Conservation (phyloP, 2,797 vertebrate genomes). For the Notoglanidium macrostoma region DNA sequence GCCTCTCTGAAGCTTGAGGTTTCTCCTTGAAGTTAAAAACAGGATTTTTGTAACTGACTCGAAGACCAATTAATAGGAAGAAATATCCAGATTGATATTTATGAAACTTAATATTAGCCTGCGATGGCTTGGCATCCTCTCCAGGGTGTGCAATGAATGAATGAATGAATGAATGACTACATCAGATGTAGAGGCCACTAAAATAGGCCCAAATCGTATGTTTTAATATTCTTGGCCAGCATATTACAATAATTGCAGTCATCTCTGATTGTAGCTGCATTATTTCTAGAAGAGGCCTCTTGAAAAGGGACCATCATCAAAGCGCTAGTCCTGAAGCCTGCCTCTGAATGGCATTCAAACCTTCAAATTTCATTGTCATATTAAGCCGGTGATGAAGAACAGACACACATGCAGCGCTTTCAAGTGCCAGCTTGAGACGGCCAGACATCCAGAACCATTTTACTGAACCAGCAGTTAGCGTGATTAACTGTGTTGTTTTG, state of each 20-base stretch:
- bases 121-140: not conserved
- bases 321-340: not conserved
- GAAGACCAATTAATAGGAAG: not conserved
- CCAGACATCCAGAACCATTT: slow-evolving; percentile 30
- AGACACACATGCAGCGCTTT: slow-evolving; percentile 32
- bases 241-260: not conserved
- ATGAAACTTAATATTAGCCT: not conserved
- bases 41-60: not conserved
- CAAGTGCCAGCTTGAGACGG: slow-evolving; percentile 18
- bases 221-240: not conserved
- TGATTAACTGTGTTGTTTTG: slow-evolving; percentile 30
- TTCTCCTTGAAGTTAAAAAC: not conserved
- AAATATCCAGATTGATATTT: not conserved
- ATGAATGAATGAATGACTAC: not conserved
- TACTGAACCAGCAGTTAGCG: slow-evolving; percentile 15
- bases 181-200: not conserved
- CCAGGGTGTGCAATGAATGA: not conserved
- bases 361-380: slow-evolving; percentile 17
- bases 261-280: not conserved
- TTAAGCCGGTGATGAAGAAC: slow-evolving; percentile 26
- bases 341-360: slow-evolving; percentile 9
- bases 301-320: slow-evolving; percentile 15
- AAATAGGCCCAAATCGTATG: not conserved
- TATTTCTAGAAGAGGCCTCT: slow-evolving; percentile 8
- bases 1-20: not conserved